Evolutionary conservation across 2,888 invertebrate genomes (phyloP), one percentile per base, ranked within the genome.

Genomic region (Temnothorax rugatulus): DNA sequence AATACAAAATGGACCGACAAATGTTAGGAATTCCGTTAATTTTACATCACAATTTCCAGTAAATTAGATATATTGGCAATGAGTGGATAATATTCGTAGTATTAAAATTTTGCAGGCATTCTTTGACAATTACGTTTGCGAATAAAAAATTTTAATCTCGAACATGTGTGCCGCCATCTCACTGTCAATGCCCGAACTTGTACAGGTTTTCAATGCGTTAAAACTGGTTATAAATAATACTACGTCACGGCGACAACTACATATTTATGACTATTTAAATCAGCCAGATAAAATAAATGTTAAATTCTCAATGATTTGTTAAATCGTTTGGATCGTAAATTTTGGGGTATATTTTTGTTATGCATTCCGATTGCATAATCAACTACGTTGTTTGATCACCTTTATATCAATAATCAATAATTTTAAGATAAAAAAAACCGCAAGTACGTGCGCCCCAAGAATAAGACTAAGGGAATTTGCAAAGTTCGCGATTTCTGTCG

Each of bases 401-500:
- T 47, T 4, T 15, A 41, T 41, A 83, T 41, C 66, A 57, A 52
- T 82, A 82, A 76, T 11, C 41, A 34, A 81, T 75, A 34, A 25
- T 71, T 59, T 59, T 8, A 13, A 25, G 0, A 18, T 21, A 13
- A 44, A 68, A 68, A 21, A 59, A 47, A 47, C 29, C 3, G 18
- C 34, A 59, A 59, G 54, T 69, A 59, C n/a, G 25, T 54, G 63
- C 21, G 25, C 54, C 64, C 64, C 81, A 86, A 83, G 87, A 79
- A 83, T 64, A 83, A 86, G 85, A 84, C 76, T 90, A 86, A 89
- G 86, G 77, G 89, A 84, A 73, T 76, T 82, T 75, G 74, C 84
- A 69, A 89, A 88, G 86, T 86, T 88, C 89, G 84, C 87, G 87
- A 90, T 90, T 92, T 94, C 92, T 91, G 93, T 91, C 92, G 93